Conservation (phyloP, 2,888 invertebrate genomes). For the Ophion ventricosus region DNA sequence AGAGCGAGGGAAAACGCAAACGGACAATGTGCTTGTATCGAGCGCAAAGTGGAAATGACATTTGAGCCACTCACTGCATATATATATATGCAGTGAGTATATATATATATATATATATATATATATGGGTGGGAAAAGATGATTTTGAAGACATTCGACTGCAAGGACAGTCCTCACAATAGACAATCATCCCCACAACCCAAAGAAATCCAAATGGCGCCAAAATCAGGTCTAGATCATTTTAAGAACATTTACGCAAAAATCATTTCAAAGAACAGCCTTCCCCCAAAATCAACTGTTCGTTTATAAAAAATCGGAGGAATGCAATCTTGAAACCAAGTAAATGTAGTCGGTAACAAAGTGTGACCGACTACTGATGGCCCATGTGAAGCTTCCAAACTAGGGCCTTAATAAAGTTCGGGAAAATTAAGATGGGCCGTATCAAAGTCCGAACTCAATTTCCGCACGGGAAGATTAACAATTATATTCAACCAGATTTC, state of each 20-base stretch:
- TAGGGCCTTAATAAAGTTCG: slow-evolving; percentile 1
- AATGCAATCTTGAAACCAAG: not conserved
- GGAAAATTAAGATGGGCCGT: no score
- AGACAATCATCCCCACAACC: not conserved
- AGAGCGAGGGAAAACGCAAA: slow-evolving; percentile 53
- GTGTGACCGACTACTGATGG: slow-evolving; percentile 27
- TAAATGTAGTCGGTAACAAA: not conserved
- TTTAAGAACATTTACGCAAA: not conserved
- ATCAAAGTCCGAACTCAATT: no score
- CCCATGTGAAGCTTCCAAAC: slow-evolving; percentile 46
- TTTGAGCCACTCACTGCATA: slow-evolving; percentile 70
- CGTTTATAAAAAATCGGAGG: not conserved
- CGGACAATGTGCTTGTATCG: slow-evolving; percentile 77
- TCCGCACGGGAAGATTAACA: not conserved
- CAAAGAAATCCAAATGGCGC: not conserved
- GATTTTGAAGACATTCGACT: not conserved
- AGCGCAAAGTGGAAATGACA: slow-evolving; percentile 76
- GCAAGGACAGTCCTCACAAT: not conserved
- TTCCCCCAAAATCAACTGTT: not conserved
- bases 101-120: not conserved
- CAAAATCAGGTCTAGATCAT: not conserved
- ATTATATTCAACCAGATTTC: not conserved
- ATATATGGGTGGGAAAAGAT: not conserved
- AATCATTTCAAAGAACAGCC: not conserved
- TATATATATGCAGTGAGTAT: not conserved